Base-by-base conservation (phyloP, 2,888 invertebrate species). In the Opisthograptis luteolata region DNA sequence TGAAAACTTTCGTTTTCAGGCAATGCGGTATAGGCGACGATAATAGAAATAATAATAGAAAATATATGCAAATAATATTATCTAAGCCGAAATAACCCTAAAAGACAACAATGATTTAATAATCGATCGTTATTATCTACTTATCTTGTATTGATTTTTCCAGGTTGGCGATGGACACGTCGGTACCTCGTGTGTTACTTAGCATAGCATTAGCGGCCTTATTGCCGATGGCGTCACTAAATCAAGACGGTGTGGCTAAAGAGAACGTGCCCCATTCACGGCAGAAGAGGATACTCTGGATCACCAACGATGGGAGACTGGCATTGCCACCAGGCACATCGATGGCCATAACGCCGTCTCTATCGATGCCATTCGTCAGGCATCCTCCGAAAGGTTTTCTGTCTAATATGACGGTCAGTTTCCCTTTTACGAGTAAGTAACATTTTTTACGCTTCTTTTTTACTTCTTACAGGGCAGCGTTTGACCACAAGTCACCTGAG, bases 311-410 rank as follows among this genome's bases (percentile, higher is more conserved):
- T 76, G 96, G 96, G 1, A 91, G 96, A 3, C 82, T 97, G 67
- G 96, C 96, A 0, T 76, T 97, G 60, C 97, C 97, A 1, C 97
- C 96, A 0, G 96, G 96, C 30, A 96, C 96, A 0, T 91, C 94
- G 1, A 91, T 97, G 84, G 92, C 95, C 15, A 94, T 96, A 62
- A 93, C 95, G 2, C 96, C 96, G 6, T 96, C 96, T 3, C 80
- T 96, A 31, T 94, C 96, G 3, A 87, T 96, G 89, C 96, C 96
- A 6, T 94, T 96, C 68, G 95, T 96, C 2, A 89, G 96, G 66
- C 95, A 96, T 88, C 96, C 96, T 5, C 96, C 96, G 0, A 94
- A 95, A 70, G 96, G 96, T 40, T 96, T 96, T 80, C 92, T 96
- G 64, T 96, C 96, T 41, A 96, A 96, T 77, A 91, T 96, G 88